A percentile compares a stretch with the other conserved stretches of the same genome.
Conservation (phyloP, 2,888 invertebrate species). For the Agrochola macilenta region DNA sequence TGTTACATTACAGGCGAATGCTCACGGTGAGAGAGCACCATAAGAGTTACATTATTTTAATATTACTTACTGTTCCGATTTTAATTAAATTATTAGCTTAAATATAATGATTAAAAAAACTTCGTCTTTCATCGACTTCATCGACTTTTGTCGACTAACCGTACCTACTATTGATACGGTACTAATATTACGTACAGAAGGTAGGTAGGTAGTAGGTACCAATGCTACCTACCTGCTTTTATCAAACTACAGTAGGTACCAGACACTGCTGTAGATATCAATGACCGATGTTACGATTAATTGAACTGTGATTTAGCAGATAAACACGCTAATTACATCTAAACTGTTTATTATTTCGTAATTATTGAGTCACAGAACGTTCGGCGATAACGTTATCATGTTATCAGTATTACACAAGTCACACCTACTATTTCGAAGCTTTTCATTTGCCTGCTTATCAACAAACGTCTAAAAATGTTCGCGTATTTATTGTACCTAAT, state of each 20-base stretch:
- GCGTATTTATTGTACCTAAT: background rate
- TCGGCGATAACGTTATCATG: conserved; percentile 6
- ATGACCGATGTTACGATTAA: background rate
- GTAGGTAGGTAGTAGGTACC: no score
- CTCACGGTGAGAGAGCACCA: no score
- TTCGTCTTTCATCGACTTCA: no score
- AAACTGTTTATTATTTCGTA: background rate
- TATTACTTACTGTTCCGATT: background rate
- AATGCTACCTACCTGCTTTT: no score
- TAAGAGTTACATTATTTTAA: no score
- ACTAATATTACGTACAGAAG: no score
- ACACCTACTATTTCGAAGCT: conserved; percentile 9
- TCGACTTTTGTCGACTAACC: no score
- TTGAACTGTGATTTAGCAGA: background rate
- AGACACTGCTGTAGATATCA: background rate
- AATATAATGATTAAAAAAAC: no score
- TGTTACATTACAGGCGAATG: no score
- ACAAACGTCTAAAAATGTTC: background rate
- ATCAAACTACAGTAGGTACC: background rate
- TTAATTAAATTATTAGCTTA: background rate
- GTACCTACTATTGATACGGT: no score
- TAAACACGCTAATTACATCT: background rate
- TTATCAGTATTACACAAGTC: background rate
- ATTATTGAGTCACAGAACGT: background rate
- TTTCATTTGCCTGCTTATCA: background rate